Evolutionary conservation across 2,113 vertebrate genomes (phyloP).

Genomic region (Telmatochromis sp.): DNA sequence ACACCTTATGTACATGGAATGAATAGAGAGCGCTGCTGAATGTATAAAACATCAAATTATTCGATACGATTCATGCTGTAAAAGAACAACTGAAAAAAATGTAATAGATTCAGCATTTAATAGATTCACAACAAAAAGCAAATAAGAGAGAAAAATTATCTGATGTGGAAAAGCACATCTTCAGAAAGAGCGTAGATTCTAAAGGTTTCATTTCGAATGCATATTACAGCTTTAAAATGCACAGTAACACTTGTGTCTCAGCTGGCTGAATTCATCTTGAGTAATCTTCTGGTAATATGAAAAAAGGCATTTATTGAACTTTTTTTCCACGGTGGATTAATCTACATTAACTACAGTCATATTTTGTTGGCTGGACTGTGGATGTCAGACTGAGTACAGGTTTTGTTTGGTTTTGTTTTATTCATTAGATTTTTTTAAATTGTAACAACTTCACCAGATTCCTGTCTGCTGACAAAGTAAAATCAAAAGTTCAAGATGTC

Average conservation of each 20-base stretch:
- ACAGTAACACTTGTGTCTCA: not conserved
- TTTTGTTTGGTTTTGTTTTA: not conserved
- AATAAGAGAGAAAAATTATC: not conserved
- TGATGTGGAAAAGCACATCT: not conserved
- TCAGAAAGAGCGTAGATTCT: not conserved
- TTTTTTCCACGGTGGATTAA: not conserved
- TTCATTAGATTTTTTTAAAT: not conserved
- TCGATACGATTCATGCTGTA: not conserved
- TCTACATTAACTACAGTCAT: not conserved
- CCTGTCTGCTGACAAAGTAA: not conserved
- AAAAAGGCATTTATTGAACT: not conserved
- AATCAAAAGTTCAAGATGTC: not conserved
- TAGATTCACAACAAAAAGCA: not conserved
- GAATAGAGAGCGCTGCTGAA: not conserved
- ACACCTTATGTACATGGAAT: not conserved
- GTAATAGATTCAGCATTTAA: not conserved
- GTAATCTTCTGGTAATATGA: not conserved
- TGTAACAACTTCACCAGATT: not conserved
- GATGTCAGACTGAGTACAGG: not conserved
- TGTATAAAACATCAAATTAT: not conserved
- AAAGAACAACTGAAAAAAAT: not conserved
- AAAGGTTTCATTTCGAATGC: not conserved
- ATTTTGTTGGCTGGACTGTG: not conserved
- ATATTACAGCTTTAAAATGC: not conserved
- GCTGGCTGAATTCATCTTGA: not conserved